Percentiles rank a stretch among this genome's conserved stretches.
phyloP scores from a whole-genome alignment of 2,888 invertebrate species.

The Brassicogethes aeneus region DNA sequence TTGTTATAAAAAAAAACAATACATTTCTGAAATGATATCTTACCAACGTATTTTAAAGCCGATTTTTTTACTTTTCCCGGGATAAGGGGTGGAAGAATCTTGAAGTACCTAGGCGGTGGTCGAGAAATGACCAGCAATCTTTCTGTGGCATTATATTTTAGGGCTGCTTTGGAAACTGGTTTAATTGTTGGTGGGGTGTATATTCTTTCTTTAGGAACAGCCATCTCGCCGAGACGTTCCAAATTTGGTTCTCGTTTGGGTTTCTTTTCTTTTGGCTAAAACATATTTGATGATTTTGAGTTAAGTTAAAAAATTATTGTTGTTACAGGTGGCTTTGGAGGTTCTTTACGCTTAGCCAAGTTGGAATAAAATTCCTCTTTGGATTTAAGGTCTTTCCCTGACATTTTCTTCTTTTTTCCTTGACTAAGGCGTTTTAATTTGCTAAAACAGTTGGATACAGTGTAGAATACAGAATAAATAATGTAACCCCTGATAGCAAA shows the following conservation, averaged over 20 bases:
- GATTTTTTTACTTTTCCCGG: conserved; percentile 20
- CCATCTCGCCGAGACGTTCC: background rate
- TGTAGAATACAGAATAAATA: too few species aligned
- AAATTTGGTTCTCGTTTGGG: background rate
- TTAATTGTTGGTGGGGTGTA: background rate
- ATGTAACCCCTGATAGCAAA: too few species aligned
- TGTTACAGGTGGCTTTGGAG: conserved; percentile 1
- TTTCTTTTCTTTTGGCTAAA: background rate
- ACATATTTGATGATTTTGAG: conserved; percentile 8
- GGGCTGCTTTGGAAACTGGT: conserved; percentile 11
- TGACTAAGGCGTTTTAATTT: too few species aligned
- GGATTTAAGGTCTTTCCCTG: too few species aligned
- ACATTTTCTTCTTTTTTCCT: too few species aligned
- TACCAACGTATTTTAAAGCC: conserved; percentile 17
- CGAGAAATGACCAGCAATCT: conserved; percentile 16
- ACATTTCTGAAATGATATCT: too few species aligned
- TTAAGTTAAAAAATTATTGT: conserved; percentile 1
- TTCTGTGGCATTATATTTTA: conserved; percentile 23
- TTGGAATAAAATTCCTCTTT: conserved; percentile 6
- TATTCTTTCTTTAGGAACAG: background rate
- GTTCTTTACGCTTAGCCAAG: conserved; percentile 17
- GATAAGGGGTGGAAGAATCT: conserved; percentile 17
- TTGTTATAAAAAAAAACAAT: too few species aligned
- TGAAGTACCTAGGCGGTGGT: conserved; percentile 16
- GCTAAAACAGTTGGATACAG: too few species aligned